Evolutionary conservation across 2,797 vertebrate species (phyloP).

Genomic region (Lutjanus campechanus): DNA sequence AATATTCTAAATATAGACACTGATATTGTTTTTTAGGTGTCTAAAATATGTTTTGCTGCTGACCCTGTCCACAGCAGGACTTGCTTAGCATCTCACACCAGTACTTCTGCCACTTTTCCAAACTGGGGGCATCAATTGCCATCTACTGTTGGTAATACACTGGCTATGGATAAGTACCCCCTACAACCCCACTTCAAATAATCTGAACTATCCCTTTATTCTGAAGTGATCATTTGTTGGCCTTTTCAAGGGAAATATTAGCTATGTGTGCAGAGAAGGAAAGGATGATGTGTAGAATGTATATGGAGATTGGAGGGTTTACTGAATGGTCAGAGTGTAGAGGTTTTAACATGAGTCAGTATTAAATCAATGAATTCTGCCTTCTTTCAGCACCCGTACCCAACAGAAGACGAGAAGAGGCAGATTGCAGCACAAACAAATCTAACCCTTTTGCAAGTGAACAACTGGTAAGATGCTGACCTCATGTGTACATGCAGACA

Average conservation of each 20-base stretch:
- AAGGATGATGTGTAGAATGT: neutral
- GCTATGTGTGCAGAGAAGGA: neutral
- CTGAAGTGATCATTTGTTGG: neutral
- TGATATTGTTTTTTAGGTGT: too few species aligned
- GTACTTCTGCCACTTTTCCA: too few species aligned
- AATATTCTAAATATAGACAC: too few species aligned
- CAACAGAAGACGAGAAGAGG: slow-evolving; percentile 98
- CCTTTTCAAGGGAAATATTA: neutral
- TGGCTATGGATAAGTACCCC: too few species aligned
- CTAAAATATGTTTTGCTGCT: too few species aligned
- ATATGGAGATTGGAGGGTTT: neutral
- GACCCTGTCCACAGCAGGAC: too few species aligned
- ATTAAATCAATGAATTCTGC: neutral
- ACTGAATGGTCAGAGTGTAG: neutral
- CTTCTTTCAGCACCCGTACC: slow-evolving; percentile 93
- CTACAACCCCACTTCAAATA: too few species aligned
- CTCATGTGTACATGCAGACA: neutral
- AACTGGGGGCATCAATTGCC: too few species aligned
- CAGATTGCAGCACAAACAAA: slow-evolving; percentile 98
- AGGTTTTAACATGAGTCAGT: neutral
- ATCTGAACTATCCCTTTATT: neutral
- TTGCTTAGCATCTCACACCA: too few species aligned
- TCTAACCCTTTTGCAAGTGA: slow-evolving; percentile 98
- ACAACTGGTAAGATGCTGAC: slow-evolving; percentile 93
- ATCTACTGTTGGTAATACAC: too few species aligned